A percentile compares a stretch with the other conserved stretches of the same genome.
phyloP scores from a whole-genome alignment of 64 coral and sea anemone species.

The Montipora efflorescens region DNA sequence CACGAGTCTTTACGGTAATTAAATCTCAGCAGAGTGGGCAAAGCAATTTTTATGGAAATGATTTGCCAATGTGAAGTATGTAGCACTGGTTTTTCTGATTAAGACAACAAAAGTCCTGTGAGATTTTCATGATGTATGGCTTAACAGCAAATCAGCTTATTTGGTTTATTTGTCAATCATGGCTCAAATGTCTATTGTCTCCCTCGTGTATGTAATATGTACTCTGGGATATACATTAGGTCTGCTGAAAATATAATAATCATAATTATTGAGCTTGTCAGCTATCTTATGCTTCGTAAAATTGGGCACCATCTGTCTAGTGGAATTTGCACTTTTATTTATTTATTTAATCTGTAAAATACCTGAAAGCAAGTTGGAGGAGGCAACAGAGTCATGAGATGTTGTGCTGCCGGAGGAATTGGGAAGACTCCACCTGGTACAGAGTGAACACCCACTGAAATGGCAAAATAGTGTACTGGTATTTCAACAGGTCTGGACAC shows the following conservation, averaged over 20 bases:
- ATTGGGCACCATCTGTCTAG: too few species aligned
- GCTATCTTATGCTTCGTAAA: too few species aligned
- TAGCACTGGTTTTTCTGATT: slow-evolving; percentile 31
- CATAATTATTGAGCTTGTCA: too few species aligned
- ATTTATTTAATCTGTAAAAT: background rate
- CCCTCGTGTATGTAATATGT: too few species aligned
- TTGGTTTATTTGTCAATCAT: background rate
- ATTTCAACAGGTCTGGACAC: background rate
- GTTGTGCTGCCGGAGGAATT: slow-evolving; percentile 88
- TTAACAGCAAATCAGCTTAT: background rate
- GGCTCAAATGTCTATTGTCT: too few species aligned
- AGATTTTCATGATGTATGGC: slow-evolving; percentile 31
- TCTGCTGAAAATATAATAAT: too few species aligned
- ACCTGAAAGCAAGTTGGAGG: slow-evolving; percentile 96
- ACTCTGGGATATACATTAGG: too few species aligned
- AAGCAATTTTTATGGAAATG: background rate
- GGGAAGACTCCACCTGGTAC: slow-evolving; percentile 98
- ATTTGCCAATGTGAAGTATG: background rate
- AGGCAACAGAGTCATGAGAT: slow-evolving; percentile 88
- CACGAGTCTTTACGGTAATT: too few species aligned
- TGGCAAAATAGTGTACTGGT: background rate
- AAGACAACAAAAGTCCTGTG: slow-evolving; percentile 4
- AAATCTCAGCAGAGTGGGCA: slow-evolving; percentile 6
- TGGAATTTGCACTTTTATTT: too few species aligned
- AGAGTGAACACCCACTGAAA: slow-evolving; percentile 89